Evolutionary conservation across 1,140 invertebrate genomes (phyloP), one percentile per base, ranked within the genome.

Genomic region (Doryteuthis pealeii): DNA sequence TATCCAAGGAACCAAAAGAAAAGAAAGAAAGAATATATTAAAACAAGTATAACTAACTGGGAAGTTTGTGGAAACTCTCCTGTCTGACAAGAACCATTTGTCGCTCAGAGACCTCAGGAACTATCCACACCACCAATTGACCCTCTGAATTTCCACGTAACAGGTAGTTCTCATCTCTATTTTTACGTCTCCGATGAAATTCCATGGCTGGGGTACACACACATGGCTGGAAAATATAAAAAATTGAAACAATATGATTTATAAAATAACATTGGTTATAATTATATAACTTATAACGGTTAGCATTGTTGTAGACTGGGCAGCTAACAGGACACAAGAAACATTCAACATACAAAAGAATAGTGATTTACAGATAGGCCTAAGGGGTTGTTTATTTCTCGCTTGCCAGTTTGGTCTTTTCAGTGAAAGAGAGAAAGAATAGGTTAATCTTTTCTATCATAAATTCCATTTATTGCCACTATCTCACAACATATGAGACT

Each of bases 91-190:
- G 90, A 1, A 88, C 85, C 31, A 94, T 87, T 79, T 94, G 91
- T 71, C 91, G 90, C 62, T 91, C 87, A 0, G 91, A 90, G 8
- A 95, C 91, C 58, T 96, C 93, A 12, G 96, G 95, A 33, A 97
- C 92, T 75, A 90, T 92, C 96, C 96, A 98, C 18, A 96, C 89
- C 22, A 93, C 91, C 18, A 98, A 91, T 30, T 93, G 92, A 3
- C 96, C 96, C 82, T 95, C 93, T 0, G 94, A 95, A 88, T 98
- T 96, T 0, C 96, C 96, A 14, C 96, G 90, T 10, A 98, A 82
- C 26, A 98, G 83, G 80, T 95, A 91, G 67, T 94, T 91, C 5
- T 90, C 81, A 10, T 40, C 31, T 15, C 73, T 76, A 45, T 80
- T 79, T 43, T 79, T 79, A 32, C 75, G 75, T 43, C 90, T 89